These are phyloP conservation scores for Hippocampus barbouri DNA, from an alignment of 2,113 vertebrate genomes.

Conservation along the genomic window DNA sequence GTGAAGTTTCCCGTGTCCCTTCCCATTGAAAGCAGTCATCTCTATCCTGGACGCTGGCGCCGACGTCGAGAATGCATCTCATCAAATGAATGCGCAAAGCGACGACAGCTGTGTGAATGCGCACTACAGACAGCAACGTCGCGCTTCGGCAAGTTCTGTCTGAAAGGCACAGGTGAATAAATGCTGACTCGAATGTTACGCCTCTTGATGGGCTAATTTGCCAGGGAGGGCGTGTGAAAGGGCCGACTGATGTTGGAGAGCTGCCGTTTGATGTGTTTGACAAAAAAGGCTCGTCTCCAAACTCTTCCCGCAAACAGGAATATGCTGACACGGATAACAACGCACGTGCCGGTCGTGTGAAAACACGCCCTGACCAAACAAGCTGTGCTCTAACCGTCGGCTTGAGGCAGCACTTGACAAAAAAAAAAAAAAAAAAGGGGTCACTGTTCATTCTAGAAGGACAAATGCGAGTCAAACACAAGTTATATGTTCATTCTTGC, in stretches of 20 bases:
- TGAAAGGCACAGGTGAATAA: not conserved
- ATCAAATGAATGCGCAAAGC: not conserved
- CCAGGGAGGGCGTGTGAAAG: not conserved
- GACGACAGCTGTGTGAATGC: not conserved
- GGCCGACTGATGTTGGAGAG: not conserved
- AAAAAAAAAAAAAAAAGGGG: not conserved
- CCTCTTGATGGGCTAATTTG: not conserved
- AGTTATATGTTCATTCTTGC: constrained; percentile 2
- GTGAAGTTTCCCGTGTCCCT: too few species aligned
- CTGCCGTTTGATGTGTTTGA: not conserved
- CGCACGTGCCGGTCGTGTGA: not conserved
- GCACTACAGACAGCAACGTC: not conserved
- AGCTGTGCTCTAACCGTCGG: not conserved
- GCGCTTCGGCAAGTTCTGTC: not conserved
- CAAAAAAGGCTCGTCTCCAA: not conserved
- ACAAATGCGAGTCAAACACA: not conserved
- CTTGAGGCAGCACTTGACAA: not conserved
- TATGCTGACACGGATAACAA: constrained; percentile 1
- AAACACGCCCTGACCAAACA: not conserved
- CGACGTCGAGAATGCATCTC: not conserved
- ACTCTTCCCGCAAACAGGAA: not conserved
- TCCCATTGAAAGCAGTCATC: too few species aligned
- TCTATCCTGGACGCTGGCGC: too few species aligned
- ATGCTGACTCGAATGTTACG: not conserved
- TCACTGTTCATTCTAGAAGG: not conserved